phyloP scores from a whole-genome alignment of 1,140 invertebrate genomes.

The Belonocnema kinseyi region DNA sequence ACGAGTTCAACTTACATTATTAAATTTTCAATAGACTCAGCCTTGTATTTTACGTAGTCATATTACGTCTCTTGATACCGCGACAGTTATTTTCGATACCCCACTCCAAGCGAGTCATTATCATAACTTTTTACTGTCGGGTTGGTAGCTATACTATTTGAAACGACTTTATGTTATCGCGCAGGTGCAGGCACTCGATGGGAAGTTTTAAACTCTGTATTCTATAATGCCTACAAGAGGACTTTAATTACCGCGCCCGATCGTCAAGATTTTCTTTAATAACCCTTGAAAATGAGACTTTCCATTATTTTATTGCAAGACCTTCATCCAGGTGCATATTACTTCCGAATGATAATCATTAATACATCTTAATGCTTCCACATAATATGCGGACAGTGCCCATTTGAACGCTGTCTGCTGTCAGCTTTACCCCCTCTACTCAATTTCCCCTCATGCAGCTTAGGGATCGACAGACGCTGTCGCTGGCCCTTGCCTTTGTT shows the following conservation, averaged over 20 bases:
- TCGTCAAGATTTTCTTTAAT: slow-evolving; percentile 17
- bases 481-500: no score
- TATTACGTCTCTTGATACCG: slow-evolving; percentile 19
- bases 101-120: slow-evolving; percentile 25
- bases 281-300: not conserved
- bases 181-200: slow-evolving; percentile 21
- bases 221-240: slow-evolving; percentile 11
- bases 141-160: slow-evolving; percentile 23
- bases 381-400: not conserved
- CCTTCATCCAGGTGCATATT: not conserved
- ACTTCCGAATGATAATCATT: slow-evolving; percentile 10
- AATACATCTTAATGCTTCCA: slow-evolving; percentile 2
- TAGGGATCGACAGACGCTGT: no score
- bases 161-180: slow-evolving; percentile 26
- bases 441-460: no score
- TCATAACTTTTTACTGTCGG: slow-evolving; percentile 29
- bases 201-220: slow-evolving; percentile 10
- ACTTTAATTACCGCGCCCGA: slow-evolving; percentile 12
- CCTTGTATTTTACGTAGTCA: slow-evolving; percentile 21
- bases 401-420: no score
- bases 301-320: not conserved
- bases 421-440: no score
- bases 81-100: slow-evolving; percentile 30
- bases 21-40: slow-evolving; percentile 11
- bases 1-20: not conserved